phyloP scores from a whole-genome alignment of 2,113 vertebrate genomes.

The Petroica traversi region DNA sequence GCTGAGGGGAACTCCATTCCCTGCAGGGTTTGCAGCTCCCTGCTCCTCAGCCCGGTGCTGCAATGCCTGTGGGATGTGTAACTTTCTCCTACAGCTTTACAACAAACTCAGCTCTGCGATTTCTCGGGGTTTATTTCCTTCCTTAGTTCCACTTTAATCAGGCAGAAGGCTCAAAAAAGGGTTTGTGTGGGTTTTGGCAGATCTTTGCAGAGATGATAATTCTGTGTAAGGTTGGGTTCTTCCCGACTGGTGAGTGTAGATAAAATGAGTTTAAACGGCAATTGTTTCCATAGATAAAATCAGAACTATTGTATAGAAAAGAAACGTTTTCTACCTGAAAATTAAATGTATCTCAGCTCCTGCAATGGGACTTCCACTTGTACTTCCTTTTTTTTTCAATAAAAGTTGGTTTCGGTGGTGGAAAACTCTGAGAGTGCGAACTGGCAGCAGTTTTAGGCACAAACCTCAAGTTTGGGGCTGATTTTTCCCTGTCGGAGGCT shows the following conservation, averaged over 20 bases:
- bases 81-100: background rate
- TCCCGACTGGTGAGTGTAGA: background rate
- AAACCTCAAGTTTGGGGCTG: background rate
- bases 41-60: background rate
- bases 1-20: background rate
- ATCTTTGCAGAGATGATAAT: background rate
- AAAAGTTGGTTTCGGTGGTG: background rate
- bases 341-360: background rate
- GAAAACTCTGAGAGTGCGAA: background rate
- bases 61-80: accelerated
- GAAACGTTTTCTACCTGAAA: background rate
- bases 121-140: background rate
- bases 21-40: background rate
- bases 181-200: background rate
- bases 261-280: background rate
- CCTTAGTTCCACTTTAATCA: background rate
- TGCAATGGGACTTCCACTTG: background rate
- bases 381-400: background rate
- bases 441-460: background rate
- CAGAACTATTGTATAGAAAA: background rate
- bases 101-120: background rate
- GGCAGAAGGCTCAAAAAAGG: background rate
- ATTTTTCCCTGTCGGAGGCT: background rate
- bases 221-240: background rate
- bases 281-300: background rate